These are phyloP conservation scores for Rotaria sp. DNA, from an alignment of 2,888 invertebrate genomes.

Conservation along the genomic window DNA sequence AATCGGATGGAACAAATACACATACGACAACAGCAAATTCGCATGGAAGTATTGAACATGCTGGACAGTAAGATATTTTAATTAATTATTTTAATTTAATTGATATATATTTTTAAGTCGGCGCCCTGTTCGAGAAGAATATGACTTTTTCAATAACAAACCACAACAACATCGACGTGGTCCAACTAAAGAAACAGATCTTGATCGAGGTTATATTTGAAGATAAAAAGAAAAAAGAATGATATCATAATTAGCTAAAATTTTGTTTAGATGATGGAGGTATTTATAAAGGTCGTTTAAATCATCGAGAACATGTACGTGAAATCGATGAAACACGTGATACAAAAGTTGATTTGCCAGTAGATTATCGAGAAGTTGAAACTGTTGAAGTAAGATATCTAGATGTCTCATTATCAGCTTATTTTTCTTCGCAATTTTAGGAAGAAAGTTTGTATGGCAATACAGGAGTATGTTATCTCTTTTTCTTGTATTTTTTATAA, in stretches of 20 bases:
- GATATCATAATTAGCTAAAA: too few species aligned
- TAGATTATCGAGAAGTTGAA: neutral
- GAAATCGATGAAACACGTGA: conserved; percentile 19
- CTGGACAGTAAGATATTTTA: neutral
- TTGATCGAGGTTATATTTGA: neutral
- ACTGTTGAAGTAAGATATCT: neutral
- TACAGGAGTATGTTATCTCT: neutral
- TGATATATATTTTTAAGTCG: neutral
- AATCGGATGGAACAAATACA: conserved; percentile 8
- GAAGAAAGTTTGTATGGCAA: neutral
- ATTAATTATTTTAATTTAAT: neutral
- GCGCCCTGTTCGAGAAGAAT: conserved; percentile 27
- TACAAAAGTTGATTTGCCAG: conserved; percentile 24
- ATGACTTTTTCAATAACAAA: conserved; percentile 26
- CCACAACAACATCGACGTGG: conserved; percentile 16
- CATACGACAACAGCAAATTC: conserved; percentile 21
- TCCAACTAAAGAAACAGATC: neutral
- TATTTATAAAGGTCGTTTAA: conserved; percentile 7
- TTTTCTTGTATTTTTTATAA: neutral
- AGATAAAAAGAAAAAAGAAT: neutral
- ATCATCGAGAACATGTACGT: conserved; percentile 8
- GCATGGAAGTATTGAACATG: neutral
- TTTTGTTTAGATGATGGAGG: neutral
- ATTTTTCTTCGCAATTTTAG: neutral
- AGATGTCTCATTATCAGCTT: neutral